Evolutionary conservation across 2,797 vertebrate genomes (phyloP).

Genomic region (Periophthalmus magnuspinnatus): DNA sequence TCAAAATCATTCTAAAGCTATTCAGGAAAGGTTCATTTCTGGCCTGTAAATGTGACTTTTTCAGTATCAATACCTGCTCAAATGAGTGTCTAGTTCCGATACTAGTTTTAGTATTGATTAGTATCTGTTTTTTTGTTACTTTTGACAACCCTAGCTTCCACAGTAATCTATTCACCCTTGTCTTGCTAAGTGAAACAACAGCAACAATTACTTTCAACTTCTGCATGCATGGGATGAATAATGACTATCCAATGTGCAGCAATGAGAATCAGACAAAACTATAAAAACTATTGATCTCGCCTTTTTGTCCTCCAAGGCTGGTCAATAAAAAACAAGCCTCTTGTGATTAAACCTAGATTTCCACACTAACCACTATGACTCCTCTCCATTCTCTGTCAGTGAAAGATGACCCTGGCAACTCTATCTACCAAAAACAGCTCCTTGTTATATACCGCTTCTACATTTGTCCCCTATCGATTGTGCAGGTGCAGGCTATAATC

Average conservation of each 20-base stretch:
- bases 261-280: background rate
- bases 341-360: background rate
- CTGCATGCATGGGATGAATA: background rate
- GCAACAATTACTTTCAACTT: background rate
- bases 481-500: slow-evolving; percentile 13
- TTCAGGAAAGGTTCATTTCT: too few relatives aligned
- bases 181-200: background rate
- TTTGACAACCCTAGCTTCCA: too few relatives aligned
- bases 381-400: slow-evolving; percentile 1
- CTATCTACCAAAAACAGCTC: slow-evolving; percentile 33
- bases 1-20: too few relatives aligned
- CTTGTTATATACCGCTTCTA: slow-evolving; percentile 32
- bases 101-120: too few relatives aligned
- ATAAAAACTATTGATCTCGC: slow-evolving; percentile 1
- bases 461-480: slow-evolving; percentile 26
- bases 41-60: too few relatives aligned
- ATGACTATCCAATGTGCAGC: background rate
- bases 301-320: background rate
- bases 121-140: too few relatives aligned
- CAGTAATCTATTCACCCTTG: too few relatives aligned
- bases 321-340: background rate
- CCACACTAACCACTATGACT: background rate
- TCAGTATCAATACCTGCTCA: too few relatives aligned
- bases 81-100: too few relatives aligned
- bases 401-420: slow-evolving; percentile 33